Base-by-base conservation (phyloP, 30 jellyfish, hydroid and myxozoan genomes). In the Aurelia coerulea region DNA sequence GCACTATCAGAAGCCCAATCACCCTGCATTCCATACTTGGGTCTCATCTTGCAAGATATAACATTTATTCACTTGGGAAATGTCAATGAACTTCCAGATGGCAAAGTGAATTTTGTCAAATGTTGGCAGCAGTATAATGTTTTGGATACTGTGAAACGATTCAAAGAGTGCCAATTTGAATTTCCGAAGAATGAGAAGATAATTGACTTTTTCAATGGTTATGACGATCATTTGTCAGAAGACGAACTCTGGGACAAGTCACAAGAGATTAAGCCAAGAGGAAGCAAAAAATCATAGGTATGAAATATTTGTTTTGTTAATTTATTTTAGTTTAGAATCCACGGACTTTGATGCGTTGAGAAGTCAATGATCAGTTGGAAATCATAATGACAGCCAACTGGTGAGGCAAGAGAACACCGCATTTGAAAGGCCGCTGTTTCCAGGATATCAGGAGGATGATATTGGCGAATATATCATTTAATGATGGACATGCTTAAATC, bases 121-220 rank as follows among this genome's bases (percentile, higher is more conserved):
- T 83, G 99, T 15, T 95, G 99, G 99, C 99, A 95, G 67, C 99
- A 95, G 90, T 95, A 46, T 75, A 95, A 95, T 74, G 90, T 95
- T 16, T 74, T 95, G 31, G 97, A 85, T 67, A 78, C 97, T 23
- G 99, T 95, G 63, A 72, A 96, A 15, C 76, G 99, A 62, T 95
- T 95, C 60, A 95, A 95, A 72, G 97, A 95, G 65, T 65, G 84
- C 23, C 93, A 85, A 67, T 95, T 90, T 76, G 97, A 90, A 29
- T 76, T 84, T 49, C 15, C 96, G 34, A 81, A 87, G 39, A 86
- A 95, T 69, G 99, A 95, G 74, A 89, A 95, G 73, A 86, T 95
- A 17, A 46, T 86, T 87, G 97, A 95, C 37, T 90, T 88, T 41
- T 84, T 95, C 51, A 65, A 77, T 75, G 94, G 85, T 31, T 95